Percentiles rank a stretch among this genome's conserved stretches.
phyloP scores from a whole-genome alignment of 2,797 vertebrate species.

The Arnoldichthys spilopterus region DNA sequence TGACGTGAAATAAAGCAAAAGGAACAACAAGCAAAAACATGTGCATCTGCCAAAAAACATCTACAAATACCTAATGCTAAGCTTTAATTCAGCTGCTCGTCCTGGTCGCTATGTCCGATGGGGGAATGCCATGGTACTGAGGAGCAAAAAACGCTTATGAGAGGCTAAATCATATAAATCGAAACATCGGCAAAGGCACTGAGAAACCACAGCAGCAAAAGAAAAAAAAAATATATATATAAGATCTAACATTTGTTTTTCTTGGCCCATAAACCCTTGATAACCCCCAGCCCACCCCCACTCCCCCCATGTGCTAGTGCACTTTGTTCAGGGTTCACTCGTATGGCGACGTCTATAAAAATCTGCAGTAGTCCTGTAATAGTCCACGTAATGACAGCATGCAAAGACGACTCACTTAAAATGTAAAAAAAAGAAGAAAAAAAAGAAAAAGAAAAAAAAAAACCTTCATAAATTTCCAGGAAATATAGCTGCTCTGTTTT shows the following conservation, averaged over 20 bases:
- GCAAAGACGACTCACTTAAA: slow-evolving; percentile 32
- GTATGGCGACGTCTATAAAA: slow-evolving; percentile 30
- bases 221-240: neutral
- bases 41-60: no score
- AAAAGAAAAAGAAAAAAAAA: slow-evolving; percentile 30
- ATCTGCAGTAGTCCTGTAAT: slow-evolving; percentile 22
- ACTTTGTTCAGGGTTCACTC: slow-evolving; percentile 39
- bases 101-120: neutral
- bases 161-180: slow-evolving; percentile 57
- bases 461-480: slow-evolving; percentile 54
- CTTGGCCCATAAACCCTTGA: slow-evolving; percentile 7
- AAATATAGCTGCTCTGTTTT: slow-evolving; percentile 59
- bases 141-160: slow-evolving; percentile 1
- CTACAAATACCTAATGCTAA: slow-evolving; percentile 37
- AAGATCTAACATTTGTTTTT: slow-evolving; percentile 19
- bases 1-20: neutral
- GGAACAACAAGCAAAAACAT: neutral
- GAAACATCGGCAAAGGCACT: slow-evolving; percentile 62
- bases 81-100: neutral
- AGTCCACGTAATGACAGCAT: slow-evolving; percentile 22
- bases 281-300: neutral
- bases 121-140: slow-evolving; percentile 16
- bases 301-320: slow-evolving; percentile 17
- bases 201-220: slow-evolving; percentile 53
- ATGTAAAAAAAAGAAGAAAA: slow-evolving; percentile 19